Evolutionary conservation across 2,888 invertebrate species (phyloP).

Genomic region (Plagodis dolabraria): DNA sequence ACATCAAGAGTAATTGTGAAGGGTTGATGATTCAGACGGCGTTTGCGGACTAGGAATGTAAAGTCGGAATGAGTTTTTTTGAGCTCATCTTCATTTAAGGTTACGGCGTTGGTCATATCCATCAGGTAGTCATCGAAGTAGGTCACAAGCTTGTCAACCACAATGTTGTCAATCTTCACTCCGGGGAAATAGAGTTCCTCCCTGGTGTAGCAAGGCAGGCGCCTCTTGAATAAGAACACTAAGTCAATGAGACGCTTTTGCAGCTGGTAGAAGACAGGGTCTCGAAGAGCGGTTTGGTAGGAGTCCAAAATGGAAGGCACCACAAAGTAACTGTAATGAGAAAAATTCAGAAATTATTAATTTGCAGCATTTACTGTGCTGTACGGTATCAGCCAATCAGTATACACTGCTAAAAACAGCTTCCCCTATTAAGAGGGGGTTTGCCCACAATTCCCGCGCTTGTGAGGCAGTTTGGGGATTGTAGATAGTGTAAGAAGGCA

Average conservation of each 20-base stretch:
- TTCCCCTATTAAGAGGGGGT: too few species aligned
- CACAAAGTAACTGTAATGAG: constrained; percentile 73
- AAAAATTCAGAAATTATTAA: too few species aligned
- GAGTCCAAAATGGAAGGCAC: constrained; percentile 86
- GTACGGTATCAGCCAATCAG: too few species aligned
- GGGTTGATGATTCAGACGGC: constrained; percentile 87
- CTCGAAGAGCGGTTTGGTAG: constrained; percentile 88
- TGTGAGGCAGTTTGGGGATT: too few species aligned
- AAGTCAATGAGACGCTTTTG: constrained; percentile 86
- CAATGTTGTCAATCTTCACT: constrained; percentile 86
- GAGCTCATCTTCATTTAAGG: constrained; percentile 74
- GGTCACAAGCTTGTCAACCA: constrained; percentile 87
- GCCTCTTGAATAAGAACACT: constrained; percentile 85
- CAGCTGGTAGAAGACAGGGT: constrained; percentile 89
- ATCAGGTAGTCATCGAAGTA: constrained; percentile 88
- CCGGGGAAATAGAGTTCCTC: constrained; percentile 87
- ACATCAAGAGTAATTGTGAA: constrained; percentile 85
- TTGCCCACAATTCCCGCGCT: too few species aligned
- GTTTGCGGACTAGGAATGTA: constrained; percentile 83
- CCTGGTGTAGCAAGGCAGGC: constrained; percentile 85
- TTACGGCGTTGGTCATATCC: constrained; percentile 86
- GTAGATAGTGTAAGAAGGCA: too few species aligned
- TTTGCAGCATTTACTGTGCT: too few species aligned
- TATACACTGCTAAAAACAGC: too few species aligned
- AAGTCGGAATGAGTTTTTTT: constrained; percentile 78